Percentiles rank a stretch among this genome's conserved stretches.
phyloP scores from a whole-genome alignment of 2,113 vertebrate species.

The Girardinichthys multiradiatus region DNA sequence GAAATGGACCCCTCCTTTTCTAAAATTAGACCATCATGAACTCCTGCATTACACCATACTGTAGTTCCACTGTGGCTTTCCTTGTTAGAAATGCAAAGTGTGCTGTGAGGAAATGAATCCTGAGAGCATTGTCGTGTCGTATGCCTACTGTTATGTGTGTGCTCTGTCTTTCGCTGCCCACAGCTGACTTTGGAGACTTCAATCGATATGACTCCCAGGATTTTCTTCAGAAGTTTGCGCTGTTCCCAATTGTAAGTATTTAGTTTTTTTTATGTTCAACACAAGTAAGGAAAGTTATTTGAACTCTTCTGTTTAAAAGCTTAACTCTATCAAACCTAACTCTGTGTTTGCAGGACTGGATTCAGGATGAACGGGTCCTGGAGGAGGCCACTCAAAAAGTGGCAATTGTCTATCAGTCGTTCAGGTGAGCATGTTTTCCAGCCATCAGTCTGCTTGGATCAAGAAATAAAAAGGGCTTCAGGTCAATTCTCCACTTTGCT shows the following conservation, averaged over 20 bases:
- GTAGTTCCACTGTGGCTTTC: conserved; percentile 31
- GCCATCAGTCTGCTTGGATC: not conserved
- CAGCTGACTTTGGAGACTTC: conserved; percentile 98
- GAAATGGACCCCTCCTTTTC: conserved; percentile 39
- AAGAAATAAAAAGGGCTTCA: not conserved
- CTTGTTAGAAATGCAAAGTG: conserved; percentile 20
- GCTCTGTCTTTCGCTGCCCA: not conserved
- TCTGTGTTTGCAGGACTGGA: conserved; percentile 85
- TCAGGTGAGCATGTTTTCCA: conserved; percentile 81
- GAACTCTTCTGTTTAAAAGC: not conserved
- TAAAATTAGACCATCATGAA: conserved; percentile 61
- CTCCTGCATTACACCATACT: conserved; percentile 35
- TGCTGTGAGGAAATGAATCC: not conserved
- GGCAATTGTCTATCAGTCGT: conserved; percentile 92
- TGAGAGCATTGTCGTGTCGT: conserved; percentile 11
- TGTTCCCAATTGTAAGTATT: conserved; percentile 94
- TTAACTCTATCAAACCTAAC: not conserved
- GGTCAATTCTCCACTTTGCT: not conserved
- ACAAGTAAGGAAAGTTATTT: not conserved
- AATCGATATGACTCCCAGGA: conserved; percentile 97
- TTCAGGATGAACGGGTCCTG: conserved; percentile 94
- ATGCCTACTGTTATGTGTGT: not conserved
- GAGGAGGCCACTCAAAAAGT: conserved; percentile 98
- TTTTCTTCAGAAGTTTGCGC: conserved; percentile 95
- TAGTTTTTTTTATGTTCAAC: not conserved